Base-by-base conservation (phyloP, 2,797 vertebrate species). In the Martes flavigula region DNA sequence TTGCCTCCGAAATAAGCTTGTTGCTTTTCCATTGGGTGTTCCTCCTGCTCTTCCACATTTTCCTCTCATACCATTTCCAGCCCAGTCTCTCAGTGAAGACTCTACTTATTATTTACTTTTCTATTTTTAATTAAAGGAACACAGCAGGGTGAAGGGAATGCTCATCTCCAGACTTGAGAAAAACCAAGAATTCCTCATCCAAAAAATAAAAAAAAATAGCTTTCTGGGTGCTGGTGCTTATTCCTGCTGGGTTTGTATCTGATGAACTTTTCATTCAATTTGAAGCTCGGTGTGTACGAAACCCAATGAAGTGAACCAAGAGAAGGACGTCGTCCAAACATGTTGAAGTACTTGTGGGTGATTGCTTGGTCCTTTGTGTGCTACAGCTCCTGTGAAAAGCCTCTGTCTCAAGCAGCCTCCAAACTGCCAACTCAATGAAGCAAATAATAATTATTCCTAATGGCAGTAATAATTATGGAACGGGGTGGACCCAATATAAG, bases 381-480 rank as follows among this genome's bases (percentile, higher is more conserved):
- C 81, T 6, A 3, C 3, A 17, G 58, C 68, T 96, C 91, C 93
- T 97, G 32, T 84, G 96, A 97, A 91, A 97, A 96, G 92, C 75
- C 85, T 96, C 82, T 43, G 90, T 97, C 82, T 97, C 86, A 91
- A 90, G 93, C 97, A 97, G 90, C 87, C 85, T 97, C 94, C 96
- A 94, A 97, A 96, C 84, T 96, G 97, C 96, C 96, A 97, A 78
- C 96, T 94, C 78, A 91, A 90, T 23, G 43, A 79, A 83, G 86
- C 96, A 98, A 97, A 97, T 97, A 97, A 98, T 97, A 97, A 97
- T 98, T 97, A 98, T 94, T 98, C 56, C 90, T 98, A 97, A 98
- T 97, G 96, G 97, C 96, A 98, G 97, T 97, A 96, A 95, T 97
- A 97, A 97, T 97, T 97, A 97, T 18, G 86, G 92, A 97, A 97